Evolutionary conservation across 2,113 vertebrate genomes (phyloP).

Genomic region (Chauna torquata): DNA sequence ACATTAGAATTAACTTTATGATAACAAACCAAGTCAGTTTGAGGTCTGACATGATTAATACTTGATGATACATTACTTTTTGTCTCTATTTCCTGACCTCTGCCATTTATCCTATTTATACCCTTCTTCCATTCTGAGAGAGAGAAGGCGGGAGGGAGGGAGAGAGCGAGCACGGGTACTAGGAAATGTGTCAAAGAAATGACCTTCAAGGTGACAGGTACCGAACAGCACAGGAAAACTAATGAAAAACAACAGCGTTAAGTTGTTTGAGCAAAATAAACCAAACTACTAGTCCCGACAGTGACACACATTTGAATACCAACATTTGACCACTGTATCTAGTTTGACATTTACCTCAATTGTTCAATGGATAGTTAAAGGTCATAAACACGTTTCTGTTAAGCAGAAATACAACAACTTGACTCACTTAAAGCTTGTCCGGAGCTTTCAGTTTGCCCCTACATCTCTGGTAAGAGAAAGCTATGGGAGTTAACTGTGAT

Average conservation of each 20-base stretch:
- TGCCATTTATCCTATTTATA: neutral
- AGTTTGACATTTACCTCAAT: neutral
- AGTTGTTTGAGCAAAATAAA: neutral
- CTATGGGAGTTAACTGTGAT: neutral
- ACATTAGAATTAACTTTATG: neutral
- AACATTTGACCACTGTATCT: neutral
- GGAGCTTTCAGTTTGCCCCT: neutral
- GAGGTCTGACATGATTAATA: neutral
- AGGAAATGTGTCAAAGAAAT: neutral
- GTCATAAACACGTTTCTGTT: neutral
- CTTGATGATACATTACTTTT: neutral
- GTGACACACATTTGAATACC: neutral
- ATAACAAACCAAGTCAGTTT: neutral
- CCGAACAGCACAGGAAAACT: neutral
- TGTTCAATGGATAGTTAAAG: constrained; percentile 28
- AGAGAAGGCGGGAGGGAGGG: too few species aligned
- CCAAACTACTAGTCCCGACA: neutral
- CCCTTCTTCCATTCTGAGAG: neutral
- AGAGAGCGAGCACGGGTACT: too few species aligned
- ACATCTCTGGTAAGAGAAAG: neutral
- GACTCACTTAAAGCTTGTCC: neutral
- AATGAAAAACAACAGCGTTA: constrained; percentile 6
- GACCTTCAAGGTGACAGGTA: neutral
- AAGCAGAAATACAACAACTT: neutral
- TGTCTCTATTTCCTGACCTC: neutral